Evolutionary conservation across 2,797 vertebrate genomes (phyloP).

Genomic region (Clamator glandarius): DNA sequence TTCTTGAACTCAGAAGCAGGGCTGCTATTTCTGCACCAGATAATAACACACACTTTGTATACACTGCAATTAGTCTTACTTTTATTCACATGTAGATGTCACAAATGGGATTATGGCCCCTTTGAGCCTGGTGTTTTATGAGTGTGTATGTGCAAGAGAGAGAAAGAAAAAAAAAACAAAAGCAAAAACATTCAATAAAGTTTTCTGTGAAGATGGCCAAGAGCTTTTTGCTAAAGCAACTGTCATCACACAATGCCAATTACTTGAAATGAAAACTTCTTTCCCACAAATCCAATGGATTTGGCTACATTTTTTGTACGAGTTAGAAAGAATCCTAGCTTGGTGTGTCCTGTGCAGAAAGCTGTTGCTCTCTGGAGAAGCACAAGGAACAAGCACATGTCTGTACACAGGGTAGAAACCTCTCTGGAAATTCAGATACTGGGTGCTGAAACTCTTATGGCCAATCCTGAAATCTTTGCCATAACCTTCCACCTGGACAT

Average conservation of each 20-base stretch:
- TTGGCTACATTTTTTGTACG: not conserved
- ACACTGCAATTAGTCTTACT: not conserved
- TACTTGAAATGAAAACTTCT: not conserved
- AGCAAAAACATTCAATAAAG: not conserved
- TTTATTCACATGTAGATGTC: not conserved
- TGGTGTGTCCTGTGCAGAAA: not conserved
- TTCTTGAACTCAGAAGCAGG: conserved; percentile 8
- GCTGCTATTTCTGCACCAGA: not conserved
- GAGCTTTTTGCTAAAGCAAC: not conserved
- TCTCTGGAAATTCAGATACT: not conserved
- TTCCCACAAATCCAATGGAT: not conserved
- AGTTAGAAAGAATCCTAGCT: not conserved
- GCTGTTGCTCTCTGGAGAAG: not conserved
- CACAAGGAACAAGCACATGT: not conserved
- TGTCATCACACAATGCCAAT: not conserved
- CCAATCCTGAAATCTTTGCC: not conserved
- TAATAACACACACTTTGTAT: not conserved
- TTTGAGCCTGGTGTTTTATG: not conserved
- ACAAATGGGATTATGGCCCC: not conserved
- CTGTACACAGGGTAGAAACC: not conserved
- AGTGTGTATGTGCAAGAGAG: not conserved
- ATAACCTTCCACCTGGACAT: accelerated
- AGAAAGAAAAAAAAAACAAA: not conserved
- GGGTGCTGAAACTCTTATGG: not conserved
- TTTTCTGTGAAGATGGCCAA: not conserved